Evolutionary conservation across 2,113 vertebrate genomes (phyloP), one percentile per base, ranked within the genome.

Genomic region (Oophaga pumilio): DNA sequence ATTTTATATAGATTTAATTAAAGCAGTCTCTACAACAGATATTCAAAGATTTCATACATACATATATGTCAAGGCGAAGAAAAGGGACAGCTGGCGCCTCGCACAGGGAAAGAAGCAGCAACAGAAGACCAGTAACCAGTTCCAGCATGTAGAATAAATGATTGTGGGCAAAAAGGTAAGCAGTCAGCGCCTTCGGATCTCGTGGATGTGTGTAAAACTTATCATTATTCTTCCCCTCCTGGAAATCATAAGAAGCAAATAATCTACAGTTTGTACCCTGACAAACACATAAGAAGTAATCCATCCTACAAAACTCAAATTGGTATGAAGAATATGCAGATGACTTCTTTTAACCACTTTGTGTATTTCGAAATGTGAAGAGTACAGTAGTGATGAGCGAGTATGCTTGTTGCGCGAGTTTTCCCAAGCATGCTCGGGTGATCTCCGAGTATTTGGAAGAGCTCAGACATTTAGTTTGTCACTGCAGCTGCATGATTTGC

Each of bases 151-250:
- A 99, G 93, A 99, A 99, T 87, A 97, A 91, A 92, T 99, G 97
- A 92, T 98, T 99, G 93, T 99, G 98, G 53, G 94, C 97, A 82
- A 99, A 98, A 94, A 99, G 96, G 95, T 99, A 99, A 56, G 98
- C 97, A 11, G 97, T 95, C 89, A 99, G 95, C 0, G 97, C 97
- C 89, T 94, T 96, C 86, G 97, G 94, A 90, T 96, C 96, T 91
- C 96, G 96, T 68, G 98, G 98, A 90, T 99, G 98, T 13, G 97
- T 98, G 95, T 97, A 97, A 93, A 99, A 99, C 91, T 99, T 99
- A 90, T 99, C 98, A 0, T 99, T 99, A 90, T 99, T 98, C 93
- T 98, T 97, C 82, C 98, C 98, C 94, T 99, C 98, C 98, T 99
- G 91, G 14, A 52, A 85, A 82, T 57, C 53, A 69, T 20, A 74